These are phyloP conservation scores for Mesembrinibis cayennensis DNA, from an alignment of 2,113 vertebrate genomes.

Conservation along the genomic window DNA sequence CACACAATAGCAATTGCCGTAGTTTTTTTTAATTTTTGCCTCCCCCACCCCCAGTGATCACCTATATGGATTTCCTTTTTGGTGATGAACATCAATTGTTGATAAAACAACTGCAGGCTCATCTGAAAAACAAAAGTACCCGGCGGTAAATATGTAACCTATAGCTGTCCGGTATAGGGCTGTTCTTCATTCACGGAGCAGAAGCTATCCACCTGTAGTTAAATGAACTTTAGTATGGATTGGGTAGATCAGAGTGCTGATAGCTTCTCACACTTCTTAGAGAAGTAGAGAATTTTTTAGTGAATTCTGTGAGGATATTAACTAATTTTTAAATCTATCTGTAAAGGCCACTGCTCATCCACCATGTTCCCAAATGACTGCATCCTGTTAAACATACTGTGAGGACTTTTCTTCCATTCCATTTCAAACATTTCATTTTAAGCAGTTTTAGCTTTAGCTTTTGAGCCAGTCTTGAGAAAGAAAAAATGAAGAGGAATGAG, in stretches of 20 bases:
- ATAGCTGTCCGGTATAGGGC: not conserved
- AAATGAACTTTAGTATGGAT: not conserved
- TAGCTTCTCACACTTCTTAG: not conserved
- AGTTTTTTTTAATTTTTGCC: not conserved
- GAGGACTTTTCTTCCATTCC: not conserved
- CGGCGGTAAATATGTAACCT: not conserved
- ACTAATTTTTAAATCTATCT: not conserved
- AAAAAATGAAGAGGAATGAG: not conserved
- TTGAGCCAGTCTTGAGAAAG: not conserved
- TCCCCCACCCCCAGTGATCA: not conserved
- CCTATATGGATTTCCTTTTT: not conserved
- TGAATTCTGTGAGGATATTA: not conserved
- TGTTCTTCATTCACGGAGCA: not conserved
- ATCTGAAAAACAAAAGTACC: not conserved
- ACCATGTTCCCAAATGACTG: not conserved
- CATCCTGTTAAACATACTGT: not conserved
- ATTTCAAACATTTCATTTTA: not conserved
- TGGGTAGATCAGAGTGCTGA: not conserved
- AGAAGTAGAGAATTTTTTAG: not conserved
- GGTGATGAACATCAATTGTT: not conserved
- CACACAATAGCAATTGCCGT: not conserved
- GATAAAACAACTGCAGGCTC: not conserved
- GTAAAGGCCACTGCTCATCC: not conserved
- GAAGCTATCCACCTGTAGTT: not conserved
- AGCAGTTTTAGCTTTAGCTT: not conserved